Evolutionary conservation across 2,113 vertebrate genomes (phyloP), one percentile per base, ranked within the genome.

Genomic region (Scophthalmus maximus): DNA sequence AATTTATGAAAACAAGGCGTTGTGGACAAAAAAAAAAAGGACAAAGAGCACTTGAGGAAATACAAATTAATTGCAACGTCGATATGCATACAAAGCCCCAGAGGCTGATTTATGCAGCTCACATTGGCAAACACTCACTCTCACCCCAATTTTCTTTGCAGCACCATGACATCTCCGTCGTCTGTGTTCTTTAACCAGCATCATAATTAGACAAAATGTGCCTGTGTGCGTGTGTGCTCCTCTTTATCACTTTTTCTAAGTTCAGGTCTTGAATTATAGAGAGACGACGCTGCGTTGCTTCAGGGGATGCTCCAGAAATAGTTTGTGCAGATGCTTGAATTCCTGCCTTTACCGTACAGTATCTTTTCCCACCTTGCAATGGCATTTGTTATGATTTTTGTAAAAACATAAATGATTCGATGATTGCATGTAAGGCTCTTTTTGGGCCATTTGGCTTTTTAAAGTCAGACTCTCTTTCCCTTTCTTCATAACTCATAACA

Each of bases 261-360:
- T 81, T 27, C 5, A 18, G 64, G 32, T 64, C 63, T 79, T 85
- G 59, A 87, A 88, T 88, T 84, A 85, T 87, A 65, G 46, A 87
- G 51, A 52, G 44, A 65, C 10, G 46, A 69, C 63, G 50, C 79
- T 78, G 68, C 47, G 62, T 63, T 70, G 71, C 69, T 70, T 74
- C 36, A 49, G 73, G 80, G 73, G 73, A 65, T n/a, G 58, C 23
- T 32, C 58, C 70, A 67, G 59, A 78, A 82, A 87, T 76, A 78
- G 68, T 81, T 65, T 78, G 44, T 34, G 20, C 67, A 67, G 74
- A 70, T 34, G 81, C 58, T 46, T 12, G 62, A 70, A 52, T 64
- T 62, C 42, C 30, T 25, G 66, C 10, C 34, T 47, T n/a, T n/a
- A n/a, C n/a, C n/a, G n/a, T n/a, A n/a, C n/a, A n/a, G n/a, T n/a